phyloP scores from a whole-genome alignment of 2,888 invertebrate species.

The Blera fallax region DNA sequence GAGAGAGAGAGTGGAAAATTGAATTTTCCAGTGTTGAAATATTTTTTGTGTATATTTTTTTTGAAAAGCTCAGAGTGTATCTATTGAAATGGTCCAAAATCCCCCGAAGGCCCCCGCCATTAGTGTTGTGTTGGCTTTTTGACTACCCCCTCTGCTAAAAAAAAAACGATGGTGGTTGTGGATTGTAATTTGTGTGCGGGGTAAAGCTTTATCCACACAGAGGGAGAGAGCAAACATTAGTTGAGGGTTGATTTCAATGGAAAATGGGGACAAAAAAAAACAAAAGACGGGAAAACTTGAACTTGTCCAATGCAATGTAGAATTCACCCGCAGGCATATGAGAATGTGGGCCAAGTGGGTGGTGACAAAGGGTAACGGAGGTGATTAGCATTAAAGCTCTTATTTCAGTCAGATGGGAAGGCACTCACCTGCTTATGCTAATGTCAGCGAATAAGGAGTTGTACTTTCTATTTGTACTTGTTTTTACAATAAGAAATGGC shows the following conservation, averaged over 20 bases:
- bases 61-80: slow-evolving; percentile 52
- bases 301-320: slow-evolving; percentile 52
- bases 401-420: slow-evolving; percentile 59
- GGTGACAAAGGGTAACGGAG: slow-evolving; percentile 24
- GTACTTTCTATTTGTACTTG: slow-evolving; percentile 36
- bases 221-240: background rate
- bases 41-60: slow-evolving; percentile 64
- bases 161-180: background rate
- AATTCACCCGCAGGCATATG: slow-evolving; percentile 42
- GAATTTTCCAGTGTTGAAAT: slow-evolving; percentile 65
- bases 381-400: slow-evolving; percentile 68
- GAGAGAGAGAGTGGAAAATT: slow-evolving; percentile 20
- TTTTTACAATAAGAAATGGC: background rate
- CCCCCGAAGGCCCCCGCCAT: background rate
- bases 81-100: slow-evolving; percentile 22
- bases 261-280: slow-evolving; percentile 16
- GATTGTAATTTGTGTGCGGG: background rate
- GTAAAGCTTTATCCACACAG: slow-evolving; percentile 12
- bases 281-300: slow-evolving; percentile 34
- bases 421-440: slow-evolving; percentile 69
- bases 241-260: slow-evolving; percentile 19
- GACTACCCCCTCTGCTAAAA: background rate
- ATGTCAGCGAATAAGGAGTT: slow-evolving; percentile 21
- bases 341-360: slow-evolving; percentile 55
- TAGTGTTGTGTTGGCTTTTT: slow-evolving; percentile 16